These are phyloP conservation scores for Melanostoma mellinum DNA, from an alignment of 2,888 invertebrate genomes.

Conservation along the genomic window DNA sequence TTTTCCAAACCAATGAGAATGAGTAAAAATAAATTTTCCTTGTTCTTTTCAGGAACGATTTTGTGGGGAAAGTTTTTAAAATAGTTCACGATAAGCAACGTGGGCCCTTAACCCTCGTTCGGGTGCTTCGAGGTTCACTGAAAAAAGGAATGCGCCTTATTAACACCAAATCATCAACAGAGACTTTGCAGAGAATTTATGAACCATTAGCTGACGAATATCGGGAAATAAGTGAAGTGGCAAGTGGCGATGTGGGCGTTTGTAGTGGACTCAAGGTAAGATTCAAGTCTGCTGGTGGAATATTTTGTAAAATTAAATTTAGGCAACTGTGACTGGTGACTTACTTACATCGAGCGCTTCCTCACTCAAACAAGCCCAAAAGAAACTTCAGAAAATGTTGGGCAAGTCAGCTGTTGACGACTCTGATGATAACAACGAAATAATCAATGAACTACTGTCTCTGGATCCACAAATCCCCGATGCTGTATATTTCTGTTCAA, in stretches of 20 bases:
- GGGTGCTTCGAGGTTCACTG: slow-evolving; percentile 90
- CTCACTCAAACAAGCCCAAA: slow-evolving; percentile 85
- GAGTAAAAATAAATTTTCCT: no score
- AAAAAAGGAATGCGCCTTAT: slow-evolving; percentile 84
- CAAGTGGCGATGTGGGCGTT: slow-evolving; percentile 93
- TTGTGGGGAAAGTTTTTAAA: slow-evolving; percentile 95
- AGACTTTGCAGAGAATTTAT: slow-evolving; percentile 82
- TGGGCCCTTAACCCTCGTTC: slow-evolving; percentile 92
- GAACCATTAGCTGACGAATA: slow-evolving; percentile 95
- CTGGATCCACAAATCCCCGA: slow-evolving; percentile 90
- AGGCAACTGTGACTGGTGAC: slow-evolving; percentile 89
- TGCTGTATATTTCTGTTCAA: slow-evolving; percentile 98
- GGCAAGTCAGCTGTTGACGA: slow-evolving; percentile 75
- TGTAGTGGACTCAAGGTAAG: slow-evolving; percentile 92
- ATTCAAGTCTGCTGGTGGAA: background rate
- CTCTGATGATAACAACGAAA: slow-evolving; percentile 76
- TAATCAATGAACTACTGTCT: slow-evolving; percentile 77
- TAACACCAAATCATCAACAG: slow-evolving; percentile 76
- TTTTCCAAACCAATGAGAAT: no score
- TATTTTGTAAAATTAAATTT: background rate
- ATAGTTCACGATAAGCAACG: slow-evolving; percentile 94
- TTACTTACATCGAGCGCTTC: slow-evolving; percentile 86
- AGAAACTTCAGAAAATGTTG: slow-evolving; percentile 78
- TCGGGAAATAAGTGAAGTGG: slow-evolving; percentile 86
- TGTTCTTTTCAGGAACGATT: slow-evolving; percentile 81